Base-by-base conservation (phyloP, 1,140 invertebrate species). In the Pseudomyrmex concolor region DNA sequence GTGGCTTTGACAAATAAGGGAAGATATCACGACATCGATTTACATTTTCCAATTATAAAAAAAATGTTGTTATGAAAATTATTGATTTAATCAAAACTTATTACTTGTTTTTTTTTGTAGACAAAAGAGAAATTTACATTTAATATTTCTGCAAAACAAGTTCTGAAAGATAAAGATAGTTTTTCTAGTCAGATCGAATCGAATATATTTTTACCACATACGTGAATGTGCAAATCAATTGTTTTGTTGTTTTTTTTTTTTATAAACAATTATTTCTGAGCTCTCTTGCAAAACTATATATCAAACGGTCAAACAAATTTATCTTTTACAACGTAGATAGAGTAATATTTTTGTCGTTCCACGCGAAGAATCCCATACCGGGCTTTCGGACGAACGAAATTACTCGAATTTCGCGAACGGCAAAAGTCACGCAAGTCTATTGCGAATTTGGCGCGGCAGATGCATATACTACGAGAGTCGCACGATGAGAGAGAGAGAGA, bases 371-470 rank as follows among this genome's bases (percentile, higher is more conserved):
- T 60, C 54, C 34, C 34, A 10, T 59, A 19, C 15, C 54, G 15
- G 70, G 19, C 57, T 78, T 68, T 59, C 76, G 43, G 43, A 55
- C 54, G 54, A 17, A 68, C 64, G 12, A 80, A 80, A 54, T 71
- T 71, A 19, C 12, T n/a, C 15, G 63, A 80, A 70, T 80, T 71
- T 78, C 63, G 2, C 72, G 67, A 78, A 83, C 51, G 51, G 48
- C 55, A 22, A 78, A 78, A 78, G 43, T 78, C 54, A 50, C 25
- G 22, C 25, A 66, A 67, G 57, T 68, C 62, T 34, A 66, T 78
- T 83, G 76, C 76, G 54, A 80, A 78, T 67, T 67, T 83, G 72
- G 19, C 25, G 43, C 34, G 13, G 62, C 60, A 83, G 71, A 83
- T 83, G 72, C 64, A 57, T 60, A 57, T 60, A 70, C 43, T 59